Evolutionary conservation across 2,797 vertebrate genomes (phyloP).

Genomic region (Gymnodraco acuticeps): DNA sequence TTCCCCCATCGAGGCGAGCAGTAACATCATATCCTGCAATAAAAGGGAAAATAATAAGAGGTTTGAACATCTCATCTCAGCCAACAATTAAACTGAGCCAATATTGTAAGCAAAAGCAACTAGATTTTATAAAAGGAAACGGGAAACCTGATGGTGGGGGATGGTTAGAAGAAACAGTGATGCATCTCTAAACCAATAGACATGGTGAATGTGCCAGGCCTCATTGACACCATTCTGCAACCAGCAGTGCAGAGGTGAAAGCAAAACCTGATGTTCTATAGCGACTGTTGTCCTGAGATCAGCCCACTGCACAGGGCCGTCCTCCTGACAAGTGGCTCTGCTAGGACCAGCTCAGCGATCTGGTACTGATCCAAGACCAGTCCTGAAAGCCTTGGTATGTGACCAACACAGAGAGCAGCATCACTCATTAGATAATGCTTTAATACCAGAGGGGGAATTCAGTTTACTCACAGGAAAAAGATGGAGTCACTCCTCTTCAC

Average conservation of each 20-base stretch:
- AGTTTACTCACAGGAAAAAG: no score
- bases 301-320: constrained; percentile 55
- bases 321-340: constrained; percentile 7
- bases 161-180: no score
- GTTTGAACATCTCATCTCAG: no score
- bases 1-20: not conserved
- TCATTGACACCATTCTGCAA: constrained; percentile 81
- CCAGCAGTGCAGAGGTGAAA: constrained; percentile 68
- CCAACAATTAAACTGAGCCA: no score
- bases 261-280: constrained; percentile 76
- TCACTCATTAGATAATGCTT: no score
- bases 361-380: not conserved
- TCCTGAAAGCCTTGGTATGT: constrained; percentile 75
- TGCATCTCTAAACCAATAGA: not conserved
- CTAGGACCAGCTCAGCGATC: not conserved
- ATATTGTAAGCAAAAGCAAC: no score
- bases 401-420: no score
- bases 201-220: constrained; percentile 67
- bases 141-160: no score
- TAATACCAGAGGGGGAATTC: no score
- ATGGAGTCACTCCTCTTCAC: no score
- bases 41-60: not conserved
- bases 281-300: constrained; percentile 56
- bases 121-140: no score
- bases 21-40: constrained; percentile 9